A percentile compares a stretch with the other conserved stretches of the same genome.
These are phyloP conservation scores for Takifugu rubripes DNA, from an alignment of 2,797 vertebrate species.

Conservation along the genomic window DNA sequence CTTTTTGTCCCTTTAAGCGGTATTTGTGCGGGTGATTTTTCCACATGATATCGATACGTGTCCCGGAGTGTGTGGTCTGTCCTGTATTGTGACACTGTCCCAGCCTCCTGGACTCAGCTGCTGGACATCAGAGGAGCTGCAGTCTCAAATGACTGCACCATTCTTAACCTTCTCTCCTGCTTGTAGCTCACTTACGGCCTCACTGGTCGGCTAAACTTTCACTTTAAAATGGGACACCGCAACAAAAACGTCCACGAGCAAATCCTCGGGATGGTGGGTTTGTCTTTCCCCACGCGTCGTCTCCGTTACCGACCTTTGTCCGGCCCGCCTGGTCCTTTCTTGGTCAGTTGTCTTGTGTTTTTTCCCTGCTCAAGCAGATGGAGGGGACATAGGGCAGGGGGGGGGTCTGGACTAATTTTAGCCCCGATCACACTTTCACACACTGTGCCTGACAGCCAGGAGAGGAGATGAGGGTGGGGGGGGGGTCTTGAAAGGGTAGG, in stretches of 20 bases:
- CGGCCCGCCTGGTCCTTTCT: conserved; percentile 20
- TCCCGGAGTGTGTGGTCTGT: conserved; percentile 10
- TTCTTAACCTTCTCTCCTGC: conserved; percentile 12
- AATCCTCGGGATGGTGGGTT: too few species aligned
- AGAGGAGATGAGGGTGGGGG: conserved; percentile 33
- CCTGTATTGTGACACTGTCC: conserved; percentile 40
- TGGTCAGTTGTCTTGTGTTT: conserved; percentile 51
- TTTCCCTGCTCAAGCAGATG: conserved; percentile 67
- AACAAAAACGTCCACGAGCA: conserved; percentile 5
- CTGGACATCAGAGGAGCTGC: conserved; percentile 63
- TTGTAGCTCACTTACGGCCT: conserved; percentile 39
- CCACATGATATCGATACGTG: not conserved
- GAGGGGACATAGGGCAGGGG: conserved; percentile 60
- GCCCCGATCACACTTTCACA: conserved; percentile 61
- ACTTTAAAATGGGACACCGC: conserved; percentile 22
- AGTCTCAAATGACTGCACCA: conserved; percentile 58
- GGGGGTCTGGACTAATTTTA: conserved; percentile 68
- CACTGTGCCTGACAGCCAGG: conserved; percentile 68
- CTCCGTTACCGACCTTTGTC: not conserved
- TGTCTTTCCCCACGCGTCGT: too few species aligned
- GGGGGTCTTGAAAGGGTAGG: conserved; percentile 17
- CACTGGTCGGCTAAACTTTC: conserved; percentile 18
- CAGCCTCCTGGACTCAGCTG: conserved; percentile 56
- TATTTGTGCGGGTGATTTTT: too few species aligned
- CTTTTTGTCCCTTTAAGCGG: too few species aligned